phyloP scores from a whole-genome alignment of 2,888 invertebrate species.

The Drosophila nigricruria region DNA sequence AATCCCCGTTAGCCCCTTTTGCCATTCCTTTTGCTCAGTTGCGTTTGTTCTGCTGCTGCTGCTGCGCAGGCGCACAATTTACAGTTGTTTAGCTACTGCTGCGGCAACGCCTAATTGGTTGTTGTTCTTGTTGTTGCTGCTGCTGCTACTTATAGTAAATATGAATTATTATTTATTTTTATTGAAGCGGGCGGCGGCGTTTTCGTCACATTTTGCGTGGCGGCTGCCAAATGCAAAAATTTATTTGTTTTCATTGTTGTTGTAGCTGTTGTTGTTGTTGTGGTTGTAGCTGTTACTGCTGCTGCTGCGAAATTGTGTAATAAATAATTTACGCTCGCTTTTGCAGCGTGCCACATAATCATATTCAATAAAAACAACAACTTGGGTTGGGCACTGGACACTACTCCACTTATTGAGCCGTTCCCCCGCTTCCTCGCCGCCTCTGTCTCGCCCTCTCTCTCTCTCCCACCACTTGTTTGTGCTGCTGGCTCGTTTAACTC shows the following conservation, averaged over 20 bases:
- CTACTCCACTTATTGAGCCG: constrained; percentile 16
- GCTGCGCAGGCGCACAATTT: constrained; percentile 65
- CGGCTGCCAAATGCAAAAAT: constrained; percentile 56
- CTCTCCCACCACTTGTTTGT: neutral
- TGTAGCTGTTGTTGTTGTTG: constrained; percentile 42
- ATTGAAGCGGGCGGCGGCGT: constrained; percentile 67
- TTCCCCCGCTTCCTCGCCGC: neutral
- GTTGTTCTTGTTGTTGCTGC: constrained; percentile 31
- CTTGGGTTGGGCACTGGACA: constrained; percentile 57
- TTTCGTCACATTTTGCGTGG: constrained; percentile 65
- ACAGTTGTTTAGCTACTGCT: constrained; percentile 55
- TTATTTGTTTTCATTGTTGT: constrained; percentile 75
- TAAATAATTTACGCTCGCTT: constrained; percentile 81
- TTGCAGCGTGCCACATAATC: constrained; percentile 81
- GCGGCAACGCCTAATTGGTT: constrained; percentile 68
- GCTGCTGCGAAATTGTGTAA: constrained; percentile 71
- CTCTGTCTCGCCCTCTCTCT: neutral
- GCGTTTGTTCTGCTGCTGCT: constrained; percentile 19
- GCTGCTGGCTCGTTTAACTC: constrained; percentile 44
- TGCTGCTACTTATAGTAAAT: constrained; percentile 65
- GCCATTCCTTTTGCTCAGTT: constrained; percentile 1
- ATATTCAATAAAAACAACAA: constrained; percentile 74
- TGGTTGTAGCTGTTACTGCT: constrained; percentile 22
- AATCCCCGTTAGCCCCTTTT: neutral
- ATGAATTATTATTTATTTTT: constrained; percentile 78